phyloP scores from a whole-genome alignment of 2,113 vertebrate genomes.

The Varanus salvator region DNA sequence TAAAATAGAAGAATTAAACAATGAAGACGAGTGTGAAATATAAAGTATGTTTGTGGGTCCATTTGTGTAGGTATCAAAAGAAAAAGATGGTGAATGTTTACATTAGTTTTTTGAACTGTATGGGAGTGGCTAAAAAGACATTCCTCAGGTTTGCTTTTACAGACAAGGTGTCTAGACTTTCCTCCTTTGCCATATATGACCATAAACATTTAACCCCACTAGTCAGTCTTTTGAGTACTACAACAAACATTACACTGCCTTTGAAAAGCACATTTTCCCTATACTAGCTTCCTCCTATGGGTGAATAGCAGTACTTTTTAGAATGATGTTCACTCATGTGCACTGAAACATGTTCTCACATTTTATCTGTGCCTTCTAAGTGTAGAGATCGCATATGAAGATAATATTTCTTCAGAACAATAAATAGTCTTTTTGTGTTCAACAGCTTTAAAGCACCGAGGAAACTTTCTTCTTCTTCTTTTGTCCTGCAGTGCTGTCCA shows the following conservation, averaged over 20 bases:
- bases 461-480: neutral
- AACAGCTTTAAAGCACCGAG: too few species aligned
- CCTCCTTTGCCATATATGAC: slow-evolving; percentile 29
- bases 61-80: neutral
- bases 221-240: slow-evolving; percentile 14
- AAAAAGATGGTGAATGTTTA: slow-evolving; percentile 30
- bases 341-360: neutral
- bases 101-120: slow-evolving; percentile 41
- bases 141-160: slow-evolving; percentile 29
- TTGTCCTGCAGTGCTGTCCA: neutral
- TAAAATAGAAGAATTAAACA: slow-evolving; percentile 7
- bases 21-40: neutral
- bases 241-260: neutral
- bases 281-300: neutral
- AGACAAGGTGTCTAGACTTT: slow-evolving; percentile 19
- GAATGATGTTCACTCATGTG: neutral
- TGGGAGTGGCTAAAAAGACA: slow-evolving; percentile 16
- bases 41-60: neutral
- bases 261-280: neutral
- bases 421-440: neutral
- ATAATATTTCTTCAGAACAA: neutral
- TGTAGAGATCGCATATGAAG: neutral
- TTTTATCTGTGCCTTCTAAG: neutral
- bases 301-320: neutral
- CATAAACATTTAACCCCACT: neutral